Percentiles rank a stretch among this genome's conserved stretches.
phyloP scores from a whole-genome alignment of 2,113 vertebrate species.

The Aspiorhynchus laticeps region DNA sequence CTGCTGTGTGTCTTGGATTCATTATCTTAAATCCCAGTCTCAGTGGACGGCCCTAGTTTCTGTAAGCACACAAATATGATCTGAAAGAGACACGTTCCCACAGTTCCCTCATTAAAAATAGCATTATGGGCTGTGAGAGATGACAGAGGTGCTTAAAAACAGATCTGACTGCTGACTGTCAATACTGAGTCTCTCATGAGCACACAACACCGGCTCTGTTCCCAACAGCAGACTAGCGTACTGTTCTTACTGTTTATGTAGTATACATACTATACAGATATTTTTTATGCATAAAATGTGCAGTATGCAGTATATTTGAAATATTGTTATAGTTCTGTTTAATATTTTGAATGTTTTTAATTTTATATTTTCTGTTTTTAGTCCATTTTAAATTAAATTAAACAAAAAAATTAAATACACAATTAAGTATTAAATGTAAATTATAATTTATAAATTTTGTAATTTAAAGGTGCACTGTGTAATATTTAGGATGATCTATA shows the following conservation, averaged over 20 bases:
- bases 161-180: neutral
- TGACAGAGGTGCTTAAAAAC: slow-evolving; percentile 27
- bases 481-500: no score
- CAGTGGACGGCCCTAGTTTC: slow-evolving; percentile 49
- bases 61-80: slow-evolving; percentile 58
- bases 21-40: slow-evolving; percentile 62
- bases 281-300: neutral
- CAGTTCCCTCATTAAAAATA: slow-evolving; percentile 56
- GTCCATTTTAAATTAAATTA: neutral
- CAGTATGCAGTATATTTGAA: neutral
- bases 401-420: no score
- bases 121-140: slow-evolving; percentile 36
- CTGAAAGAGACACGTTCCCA: slow-evolving; percentile 51
- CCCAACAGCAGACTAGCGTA: neutral
- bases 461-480: no score
- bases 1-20: slow-evolving; percentile 60
- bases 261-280: neutral
- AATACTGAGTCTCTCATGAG: neutral
- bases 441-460: no score
- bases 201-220: neutral
- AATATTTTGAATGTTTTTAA: neutral
- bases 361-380: neutral
- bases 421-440: no score
- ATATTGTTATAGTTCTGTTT: neutral
- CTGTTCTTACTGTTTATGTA: neutral